Evolutionary conservation across 2,888 invertebrate species (phyloP), one percentile per base, ranked within the genome.

Genomic region (Colletes collaris): DNA sequence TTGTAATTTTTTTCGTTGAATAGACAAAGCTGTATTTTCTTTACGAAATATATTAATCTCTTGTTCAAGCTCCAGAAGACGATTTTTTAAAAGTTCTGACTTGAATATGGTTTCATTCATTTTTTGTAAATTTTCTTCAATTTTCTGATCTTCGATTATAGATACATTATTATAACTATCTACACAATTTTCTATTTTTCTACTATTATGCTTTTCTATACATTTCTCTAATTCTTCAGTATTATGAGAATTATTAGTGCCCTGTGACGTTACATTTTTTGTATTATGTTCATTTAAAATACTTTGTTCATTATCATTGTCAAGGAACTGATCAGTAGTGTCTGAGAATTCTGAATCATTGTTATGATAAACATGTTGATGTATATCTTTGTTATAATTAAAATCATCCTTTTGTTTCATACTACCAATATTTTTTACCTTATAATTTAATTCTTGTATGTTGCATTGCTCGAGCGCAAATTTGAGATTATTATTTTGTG

Each of bases 1-100:
- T 91, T 91, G 93, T 91, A 93, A 94, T 92, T 93, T 94, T 73
- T 92, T 89, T 70, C 92, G 92, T 60, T 93, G 89, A 52, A 90
- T 87, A 40, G 92, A 91, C 58, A 95, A 87, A 68, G 94, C 93
- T 1, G 92, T 79, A 86, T 94, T 95, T 89, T 95, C 94, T 58
- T 92, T 91, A 63, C 94, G 93, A 85, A 95, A 95, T 37, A 93
- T 93, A 63, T 93, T 92, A 49, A 95, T 95, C 91, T 95, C 96
- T 73, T 94, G 93, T 92, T 97, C 96, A 53, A 97, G 92, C 90
- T 96, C 96, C 56, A 93, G 89, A 0, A 97, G 93, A 65, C 96
- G 95, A 19, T 93, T 94, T 91, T 95, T 95, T 79, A 96, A 89
- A 60, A 95, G 90, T 87, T 95, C 95, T 89, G 95, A 95, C 85